Conservation (phyloP, 2,888 invertebrate genomes). For the Drosophila formosana region DNA sequence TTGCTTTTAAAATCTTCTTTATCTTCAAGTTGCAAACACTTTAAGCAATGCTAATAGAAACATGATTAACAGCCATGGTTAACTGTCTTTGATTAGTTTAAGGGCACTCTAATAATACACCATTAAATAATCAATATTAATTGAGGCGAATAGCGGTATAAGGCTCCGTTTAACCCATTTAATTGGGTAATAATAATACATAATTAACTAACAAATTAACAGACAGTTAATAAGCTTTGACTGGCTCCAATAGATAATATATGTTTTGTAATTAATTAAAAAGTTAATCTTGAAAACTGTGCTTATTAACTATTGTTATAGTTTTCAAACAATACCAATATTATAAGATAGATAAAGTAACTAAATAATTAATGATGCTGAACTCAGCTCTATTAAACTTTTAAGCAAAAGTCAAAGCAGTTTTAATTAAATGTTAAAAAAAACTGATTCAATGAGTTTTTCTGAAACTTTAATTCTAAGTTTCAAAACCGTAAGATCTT, state of each 20-base stretch:
- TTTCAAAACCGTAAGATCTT: not conserved
- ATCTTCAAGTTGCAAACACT: conserved; percentile 5
- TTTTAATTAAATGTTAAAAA: too few relatives aligned
- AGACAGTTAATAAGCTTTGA: not conserved
- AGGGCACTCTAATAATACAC: not conserved
- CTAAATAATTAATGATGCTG: too few relatives aligned
- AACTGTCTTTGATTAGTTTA: not conserved
- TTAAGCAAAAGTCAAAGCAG: not conserved
- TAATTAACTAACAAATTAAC: too few relatives aligned
- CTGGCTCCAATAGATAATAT: too few relatives aligned
- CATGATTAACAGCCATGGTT: not conserved
- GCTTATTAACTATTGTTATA: too few relatives aligned
- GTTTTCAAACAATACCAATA: too few relatives aligned
- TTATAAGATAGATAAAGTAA: too few relatives aligned
- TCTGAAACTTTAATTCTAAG: not conserved
- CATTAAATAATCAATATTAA: not conserved
- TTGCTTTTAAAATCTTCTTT: conserved; percentile 2
- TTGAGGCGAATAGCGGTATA: not conserved
- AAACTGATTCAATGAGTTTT: too few relatives aligned
- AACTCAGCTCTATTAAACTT: too few relatives aligned
- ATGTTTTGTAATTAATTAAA: too few relatives aligned
- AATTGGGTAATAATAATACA: not conserved
- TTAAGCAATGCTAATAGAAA: not conserved
- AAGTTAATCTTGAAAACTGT: too few relatives aligned
- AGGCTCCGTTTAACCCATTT: not conserved